These are phyloP conservation scores for Panopea generosa DNA, from an alignment of 2,888 invertebrate genomes.

Conservation along the genomic window DNA sequence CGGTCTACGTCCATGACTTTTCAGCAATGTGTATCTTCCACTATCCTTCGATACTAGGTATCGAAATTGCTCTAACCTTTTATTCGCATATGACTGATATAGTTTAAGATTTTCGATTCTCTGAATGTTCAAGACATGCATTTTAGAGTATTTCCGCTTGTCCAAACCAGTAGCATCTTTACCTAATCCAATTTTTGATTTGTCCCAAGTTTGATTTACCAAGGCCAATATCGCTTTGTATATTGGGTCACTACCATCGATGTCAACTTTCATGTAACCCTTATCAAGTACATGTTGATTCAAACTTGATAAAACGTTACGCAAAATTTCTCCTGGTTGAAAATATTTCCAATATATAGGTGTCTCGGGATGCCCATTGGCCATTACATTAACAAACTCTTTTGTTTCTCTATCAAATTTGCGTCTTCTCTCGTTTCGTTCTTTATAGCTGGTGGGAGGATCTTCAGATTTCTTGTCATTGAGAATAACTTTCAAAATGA, in stretches of 20 bases:
- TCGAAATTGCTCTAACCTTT: slow-evolving; percentile 53
- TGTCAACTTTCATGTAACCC: slow-evolving; percentile 25
- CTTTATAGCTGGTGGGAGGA: not conserved
- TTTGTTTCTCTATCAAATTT: slow-evolving; percentile 31
- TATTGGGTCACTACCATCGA: slow-evolving; percentile 21
- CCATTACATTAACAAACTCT: slow-evolving; percentile 56
- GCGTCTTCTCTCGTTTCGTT: not conserved
- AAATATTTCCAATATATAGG: slow-evolving; percentile 53
- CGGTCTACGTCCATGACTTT: slow-evolving; percentile 14
- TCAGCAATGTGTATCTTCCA: not conserved
- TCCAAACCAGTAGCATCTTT: slow-evolving; percentile 65
- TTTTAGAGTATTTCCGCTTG: slow-evolving; percentile 16
- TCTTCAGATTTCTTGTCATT: slow-evolving; percentile 8
- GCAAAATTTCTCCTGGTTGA: slow-evolving; percentile 16
- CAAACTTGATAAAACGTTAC: not conserved
- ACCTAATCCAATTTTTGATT: slow-evolving; percentile 63
- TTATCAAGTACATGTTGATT: slow-evolving; percentile 8
- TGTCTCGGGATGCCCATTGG: slow-evolving; percentile 28
- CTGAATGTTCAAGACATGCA: slow-evolving; percentile 65
- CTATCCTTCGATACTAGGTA: slow-evolving; percentile 6
- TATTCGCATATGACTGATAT: slow-evolving; percentile 61
- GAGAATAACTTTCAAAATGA: slow-evolving; percentile 30
- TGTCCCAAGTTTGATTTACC: slow-evolving; percentile 61
- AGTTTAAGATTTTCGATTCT: slow-evolving; percentile 71
- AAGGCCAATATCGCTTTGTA: slow-evolving; percentile 58